These are phyloP conservation scores for Melinopterus prodromus DNA, from an alignment of 2,888 invertebrate genomes.

Conservation along the genomic window DNA sequence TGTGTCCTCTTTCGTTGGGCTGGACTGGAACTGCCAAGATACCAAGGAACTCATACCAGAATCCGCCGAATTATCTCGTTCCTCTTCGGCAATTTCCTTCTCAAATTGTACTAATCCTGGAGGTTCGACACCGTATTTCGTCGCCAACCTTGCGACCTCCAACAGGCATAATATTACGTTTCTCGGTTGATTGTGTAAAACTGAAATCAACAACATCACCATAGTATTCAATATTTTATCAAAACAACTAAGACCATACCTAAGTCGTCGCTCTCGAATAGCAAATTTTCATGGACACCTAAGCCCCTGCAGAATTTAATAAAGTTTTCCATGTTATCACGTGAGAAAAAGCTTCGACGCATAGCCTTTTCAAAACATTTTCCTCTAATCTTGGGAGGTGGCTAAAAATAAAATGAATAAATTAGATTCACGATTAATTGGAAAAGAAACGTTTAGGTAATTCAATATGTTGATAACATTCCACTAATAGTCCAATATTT, in stretches of 20 bases:
- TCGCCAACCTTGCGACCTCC: slow-evolving; percentile 84
- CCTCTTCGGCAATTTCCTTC: slow-evolving; percentile 85
- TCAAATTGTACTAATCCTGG: slow-evolving; percentile 84
- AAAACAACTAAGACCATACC: slow-evolving; percentile 63
- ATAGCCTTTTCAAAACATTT: slow-evolving; percentile 86
- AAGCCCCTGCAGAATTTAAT: slow-evolving; percentile 85
- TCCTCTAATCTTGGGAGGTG: slow-evolving; percentile 75
- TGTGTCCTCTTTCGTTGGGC: slow-evolving; percentile 57
- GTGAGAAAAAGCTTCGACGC: slow-evolving; percentile 84
- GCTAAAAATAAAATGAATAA: slow-evolving; percentile 59
- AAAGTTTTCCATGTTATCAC: slow-evolving; percentile 91
- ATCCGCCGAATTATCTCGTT: slow-evolving; percentile 69
- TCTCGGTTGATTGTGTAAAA: slow-evolving; percentile 83
- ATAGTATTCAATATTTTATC: neutral
- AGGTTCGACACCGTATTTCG: slow-evolving; percentile 80
- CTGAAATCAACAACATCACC: slow-evolving; percentile 59
- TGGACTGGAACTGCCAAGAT: slow-evolving; percentile 75
- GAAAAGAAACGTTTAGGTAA: neutral
- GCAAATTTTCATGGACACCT: slow-evolving; percentile 85
- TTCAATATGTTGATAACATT: too few species aligned
- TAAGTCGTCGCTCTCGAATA: slow-evolving; percentile 90
- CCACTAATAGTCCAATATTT: too few species aligned
- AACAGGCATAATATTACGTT: slow-evolving; percentile 86
- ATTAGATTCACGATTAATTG: neutral
- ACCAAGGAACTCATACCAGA: slow-evolving; percentile 69